Conservation (phyloP, 1,140 invertebrate species). For the Megalonaias nervosa region DNA sequence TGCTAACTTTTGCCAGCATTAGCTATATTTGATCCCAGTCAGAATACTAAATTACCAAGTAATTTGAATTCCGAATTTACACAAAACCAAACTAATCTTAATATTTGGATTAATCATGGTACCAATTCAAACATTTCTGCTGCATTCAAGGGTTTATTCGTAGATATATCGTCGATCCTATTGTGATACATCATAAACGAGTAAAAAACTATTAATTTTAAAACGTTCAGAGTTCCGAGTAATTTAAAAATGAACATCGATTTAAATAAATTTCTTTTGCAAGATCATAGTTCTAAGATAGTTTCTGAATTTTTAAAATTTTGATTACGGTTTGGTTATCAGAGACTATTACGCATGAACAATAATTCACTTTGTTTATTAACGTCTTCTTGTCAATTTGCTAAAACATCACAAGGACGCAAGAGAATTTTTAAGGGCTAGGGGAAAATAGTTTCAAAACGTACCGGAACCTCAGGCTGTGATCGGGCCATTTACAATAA, state of each 20-base stretch:
- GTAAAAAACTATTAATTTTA: slow-evolving; percentile 8
- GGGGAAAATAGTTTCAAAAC: slow-evolving; percentile 2
- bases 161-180: too few relatives aligned
- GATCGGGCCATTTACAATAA: not conserved
- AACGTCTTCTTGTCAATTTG: not conserved
- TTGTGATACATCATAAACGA: not conserved
- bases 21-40: too few relatives aligned
- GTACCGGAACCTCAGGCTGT: not conserved
- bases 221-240: not conserved
- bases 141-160: too few relatives aligned
- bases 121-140: too few relatives aligned
- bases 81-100: too few relatives aligned
- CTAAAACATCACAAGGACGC: too few relatives aligned
- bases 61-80: too few relatives aligned
- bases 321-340: too few relatives aligned
- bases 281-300: not conserved
- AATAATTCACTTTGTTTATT: not conserved
- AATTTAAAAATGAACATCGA: not conserved
- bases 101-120: too few relatives aligned
- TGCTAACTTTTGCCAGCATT: too few relatives aligned
- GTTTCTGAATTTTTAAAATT: slow-evolving; percentile 7
- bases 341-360: not conserved
- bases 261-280: not conserved
- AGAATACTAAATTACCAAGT: too few relatives aligned
- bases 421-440: too few relatives aligned